Conservation (phyloP, 2,797 vertebrate genomes). For the Galagoides demidoff region DNA sequence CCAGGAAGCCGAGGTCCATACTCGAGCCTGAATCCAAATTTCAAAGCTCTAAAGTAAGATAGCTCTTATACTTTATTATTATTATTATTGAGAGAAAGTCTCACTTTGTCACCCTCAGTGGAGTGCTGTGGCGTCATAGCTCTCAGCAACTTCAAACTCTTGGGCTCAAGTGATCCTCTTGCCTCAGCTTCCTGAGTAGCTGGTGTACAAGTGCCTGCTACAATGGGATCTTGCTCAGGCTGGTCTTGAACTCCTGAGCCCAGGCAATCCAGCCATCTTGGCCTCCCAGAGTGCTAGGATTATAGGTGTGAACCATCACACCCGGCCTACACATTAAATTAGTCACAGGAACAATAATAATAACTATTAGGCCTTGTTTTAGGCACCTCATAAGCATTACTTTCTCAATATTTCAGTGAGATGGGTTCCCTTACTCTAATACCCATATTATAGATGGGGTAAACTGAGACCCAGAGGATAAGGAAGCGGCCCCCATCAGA, state of each 20-base stretch:
- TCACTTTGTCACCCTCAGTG: too few species aligned
- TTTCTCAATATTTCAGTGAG: not conserved
- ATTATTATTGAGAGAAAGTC: too few species aligned
- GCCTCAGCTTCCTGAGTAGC: too few species aligned
- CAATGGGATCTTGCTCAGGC: too few species aligned
- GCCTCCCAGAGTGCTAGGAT: too few species aligned
- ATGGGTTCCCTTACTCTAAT: fast-evolving
- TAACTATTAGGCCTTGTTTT: not conserved
- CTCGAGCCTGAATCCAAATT: not conserved
- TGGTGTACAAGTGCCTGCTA: too few species aligned
- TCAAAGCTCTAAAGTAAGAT: not conserved
- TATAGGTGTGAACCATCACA: too few species aligned
- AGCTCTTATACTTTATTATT: not conserved
- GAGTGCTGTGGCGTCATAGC: too few species aligned
- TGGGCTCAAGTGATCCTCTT: too few species aligned
- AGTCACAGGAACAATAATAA: fast-evolving
- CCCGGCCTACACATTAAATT: not conserved
- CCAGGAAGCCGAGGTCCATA: not conserved
- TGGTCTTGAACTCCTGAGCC: too few species aligned
- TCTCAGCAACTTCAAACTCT: too few species aligned
- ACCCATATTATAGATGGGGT: not conserved
- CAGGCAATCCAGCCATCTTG: too few species aligned
- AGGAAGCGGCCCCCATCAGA: fast-evolving
- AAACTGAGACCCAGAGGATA: not conserved
- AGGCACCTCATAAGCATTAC: not conserved